These are phyloP conservation scores for Thyatira batis DNA, from an alignment of 2,888 invertebrate genomes.

Conservation along the genomic window DNA sequence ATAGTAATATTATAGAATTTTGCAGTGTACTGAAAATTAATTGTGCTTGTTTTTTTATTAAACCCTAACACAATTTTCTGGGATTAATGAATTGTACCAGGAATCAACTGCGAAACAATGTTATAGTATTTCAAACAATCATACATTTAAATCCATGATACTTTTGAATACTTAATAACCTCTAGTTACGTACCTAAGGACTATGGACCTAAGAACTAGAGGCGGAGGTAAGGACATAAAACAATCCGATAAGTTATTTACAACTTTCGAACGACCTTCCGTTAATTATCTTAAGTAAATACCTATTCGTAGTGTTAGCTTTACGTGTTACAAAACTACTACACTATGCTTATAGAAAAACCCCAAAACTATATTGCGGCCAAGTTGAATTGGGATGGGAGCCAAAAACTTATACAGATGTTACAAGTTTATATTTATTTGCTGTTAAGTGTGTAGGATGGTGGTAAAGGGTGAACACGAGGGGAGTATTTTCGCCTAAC, in stretches of 20 bases:
- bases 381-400: neutral
- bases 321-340: neutral
- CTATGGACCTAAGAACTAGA: neutral
- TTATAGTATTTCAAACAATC: too few relatives aligned
- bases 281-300: neutral
- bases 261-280: neutral
- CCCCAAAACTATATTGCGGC: neutral
- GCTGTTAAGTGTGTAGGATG: neutral
- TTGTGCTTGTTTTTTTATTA: too few relatives aligned
- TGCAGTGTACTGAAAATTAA: neutral
- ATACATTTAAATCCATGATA: too few relatives aligned
- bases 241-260: slow-evolving; percentile 1
- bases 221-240: neutral
- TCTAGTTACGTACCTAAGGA: neutral
- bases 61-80: too few relatives aligned
- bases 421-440: neutral
- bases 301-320: neutral
- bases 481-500: neutral
- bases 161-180: too few relatives aligned
- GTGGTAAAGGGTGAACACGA: neutral
- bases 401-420: neutral
- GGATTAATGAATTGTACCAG: too few relatives aligned
- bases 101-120: too few relatives aligned
- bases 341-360: neutral
- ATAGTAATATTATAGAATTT: neutral